phyloP scores from a whole-genome alignment of 1,140 invertebrate species.

The Lethocerus indicus region DNA sequence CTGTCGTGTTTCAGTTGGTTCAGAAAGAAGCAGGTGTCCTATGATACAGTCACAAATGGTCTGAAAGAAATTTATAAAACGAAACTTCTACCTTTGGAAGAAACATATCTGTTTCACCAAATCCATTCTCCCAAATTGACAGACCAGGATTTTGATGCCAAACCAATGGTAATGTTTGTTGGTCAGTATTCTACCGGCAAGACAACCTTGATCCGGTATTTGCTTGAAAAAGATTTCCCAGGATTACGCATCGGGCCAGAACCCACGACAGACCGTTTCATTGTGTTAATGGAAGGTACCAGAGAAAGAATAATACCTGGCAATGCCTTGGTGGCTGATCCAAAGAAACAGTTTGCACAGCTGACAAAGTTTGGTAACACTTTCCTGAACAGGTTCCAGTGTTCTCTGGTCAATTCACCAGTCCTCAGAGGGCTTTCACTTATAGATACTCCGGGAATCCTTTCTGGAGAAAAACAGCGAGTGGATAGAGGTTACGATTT shows the following conservation, averaged over 20 bases:
- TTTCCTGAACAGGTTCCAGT: constrained; percentile 73
- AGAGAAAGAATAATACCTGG: constrained; percentile 48
- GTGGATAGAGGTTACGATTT: constrained; percentile 89
- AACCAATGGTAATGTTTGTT: constrained; percentile 53
- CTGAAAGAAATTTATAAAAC: constrained; percentile 44
- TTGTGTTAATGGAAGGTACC: constrained; percentile 46
- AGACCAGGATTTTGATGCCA: constrained; percentile 58
- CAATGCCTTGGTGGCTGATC: constrained; percentile 55
- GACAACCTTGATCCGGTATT: constrained; percentile 52
- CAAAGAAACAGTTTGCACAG: constrained; percentile 48
- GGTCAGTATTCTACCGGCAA: constrained; percentile 64
- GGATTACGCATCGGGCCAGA: constrained; percentile 44
- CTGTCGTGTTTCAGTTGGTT: too few species aligned
- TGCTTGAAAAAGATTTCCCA: constrained; percentile 44
- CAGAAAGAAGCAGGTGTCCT: too few species aligned
- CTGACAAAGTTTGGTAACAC: constrained; percentile 51
- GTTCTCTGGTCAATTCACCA: constrained; percentile 66
- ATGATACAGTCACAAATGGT: too few species aligned
- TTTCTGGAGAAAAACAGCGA: constrained; percentile 86
- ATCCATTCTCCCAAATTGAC: constrained; percentile 54
- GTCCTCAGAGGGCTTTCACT: constrained; percentile 88
- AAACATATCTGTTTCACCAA: constrained; percentile 52
- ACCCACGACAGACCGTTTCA: constrained; percentile 54
- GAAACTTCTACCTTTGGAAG: constrained; percentile 49
- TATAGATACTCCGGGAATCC: constrained; percentile 89